A percentile compares a stretch with the other conserved stretches of the same genome.
These are phyloP conservation scores for Melipona beecheii DNA, from an alignment of 2,888 invertebrate species.

Conservation along the genomic window DNA sequence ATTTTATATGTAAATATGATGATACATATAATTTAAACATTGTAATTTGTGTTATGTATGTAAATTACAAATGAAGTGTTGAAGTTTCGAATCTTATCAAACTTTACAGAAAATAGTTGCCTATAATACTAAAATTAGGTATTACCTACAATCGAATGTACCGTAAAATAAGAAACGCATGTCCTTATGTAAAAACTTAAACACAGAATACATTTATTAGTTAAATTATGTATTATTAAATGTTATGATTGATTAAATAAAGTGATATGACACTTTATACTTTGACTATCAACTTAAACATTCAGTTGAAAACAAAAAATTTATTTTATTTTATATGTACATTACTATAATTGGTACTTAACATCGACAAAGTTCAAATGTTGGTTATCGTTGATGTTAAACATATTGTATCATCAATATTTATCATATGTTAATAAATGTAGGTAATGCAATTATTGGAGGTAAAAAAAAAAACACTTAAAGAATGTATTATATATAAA, in stretches of 20 bases:
- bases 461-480: constrained; percentile 31
- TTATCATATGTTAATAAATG: constrained; percentile 5
- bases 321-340: constrained; percentile 2
- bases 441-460: constrained; percentile 27
- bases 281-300: constrained; percentile 73
- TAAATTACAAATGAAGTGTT: constrained; percentile 80
- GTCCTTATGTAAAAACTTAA: constrained; percentile 82
- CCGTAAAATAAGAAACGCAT: constrained; percentile 81
- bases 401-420: background rate
- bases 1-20: constrained; percentile 70
- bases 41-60: constrained; percentile 76
- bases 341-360: background rate
- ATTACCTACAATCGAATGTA: constrained; percentile 81
- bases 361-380: constrained; percentile 7
- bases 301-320: constrained; percentile 7
- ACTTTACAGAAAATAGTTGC: constrained; percentile 82
- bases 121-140: constrained; percentile 80
- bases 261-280: constrained; percentile 82
- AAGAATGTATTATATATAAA: constrained; percentile 25
- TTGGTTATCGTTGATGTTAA: background rate
- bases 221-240: constrained; percentile 84
- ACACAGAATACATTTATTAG: constrained; percentile 80
- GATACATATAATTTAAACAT: constrained; percentile 59
- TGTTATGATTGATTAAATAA: constrained; percentile 84
- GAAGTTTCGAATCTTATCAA: constrained; percentile 82